Percentiles rank a stretch among this genome's conserved stretches.
Evolutionary conservation across 2,797 vertebrate genomes (phyloP).

Genomic region (Manis pentadactyla): DNA sequence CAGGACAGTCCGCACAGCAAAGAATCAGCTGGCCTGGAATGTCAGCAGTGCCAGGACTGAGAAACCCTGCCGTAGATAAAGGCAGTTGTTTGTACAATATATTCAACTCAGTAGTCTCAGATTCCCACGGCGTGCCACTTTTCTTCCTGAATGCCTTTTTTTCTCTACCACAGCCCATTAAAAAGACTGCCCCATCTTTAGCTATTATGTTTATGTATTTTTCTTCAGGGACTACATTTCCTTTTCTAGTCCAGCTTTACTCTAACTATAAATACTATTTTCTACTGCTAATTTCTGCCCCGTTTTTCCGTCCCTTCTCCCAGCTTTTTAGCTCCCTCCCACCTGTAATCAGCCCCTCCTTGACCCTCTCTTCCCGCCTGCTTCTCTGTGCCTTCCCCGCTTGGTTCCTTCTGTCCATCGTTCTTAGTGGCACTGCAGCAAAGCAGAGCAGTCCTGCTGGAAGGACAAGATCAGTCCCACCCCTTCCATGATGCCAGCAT

Average conservation of each 20-base stretch:
- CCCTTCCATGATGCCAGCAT: neutral
- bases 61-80: neutral
- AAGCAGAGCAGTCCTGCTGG: neutral
- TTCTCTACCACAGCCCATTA: neutral
- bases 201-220: neutral
- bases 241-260: neutral
- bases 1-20: neutral
- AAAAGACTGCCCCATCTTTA: neutral
- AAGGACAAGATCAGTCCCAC: neutral
- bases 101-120: neutral
- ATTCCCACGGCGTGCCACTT: neutral
- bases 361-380: neutral
- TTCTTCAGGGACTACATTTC: neutral
- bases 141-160: neutral
- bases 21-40: neutral
- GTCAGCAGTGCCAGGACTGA: fast-evolving
- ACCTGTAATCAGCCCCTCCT: neutral
- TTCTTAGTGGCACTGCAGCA: neutral
- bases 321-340: neutral
- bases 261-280: neutral
- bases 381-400: neutral
- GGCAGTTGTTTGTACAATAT: neutral
- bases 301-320: neutral
- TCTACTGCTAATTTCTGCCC: neutral
- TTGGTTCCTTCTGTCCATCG: neutral